phyloP scores from a whole-genome alignment of 2,113 vertebrate genomes.

The Tachuris rubrigastra region DNA sequence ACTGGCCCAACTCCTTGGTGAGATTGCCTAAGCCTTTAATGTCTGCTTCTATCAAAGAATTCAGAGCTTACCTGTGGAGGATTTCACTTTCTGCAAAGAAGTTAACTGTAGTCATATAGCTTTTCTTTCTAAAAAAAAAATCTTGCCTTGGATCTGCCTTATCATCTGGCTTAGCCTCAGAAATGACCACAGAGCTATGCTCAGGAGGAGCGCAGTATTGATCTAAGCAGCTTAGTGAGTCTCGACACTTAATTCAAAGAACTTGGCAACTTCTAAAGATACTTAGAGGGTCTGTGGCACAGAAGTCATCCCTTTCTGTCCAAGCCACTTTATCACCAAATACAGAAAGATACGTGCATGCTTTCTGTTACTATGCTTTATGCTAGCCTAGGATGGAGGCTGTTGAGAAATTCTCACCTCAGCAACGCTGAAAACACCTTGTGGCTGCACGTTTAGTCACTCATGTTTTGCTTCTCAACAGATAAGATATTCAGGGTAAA shows the following conservation, averaged over 20 bases:
- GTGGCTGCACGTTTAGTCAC: not conserved
- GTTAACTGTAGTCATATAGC: not conserved
- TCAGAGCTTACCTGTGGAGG: accelerated
- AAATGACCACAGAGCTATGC: not conserved
- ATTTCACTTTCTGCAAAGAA: not conserved
- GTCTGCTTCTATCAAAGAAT: not conserved
- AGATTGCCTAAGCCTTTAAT: not conserved
- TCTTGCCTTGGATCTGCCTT: not conserved
- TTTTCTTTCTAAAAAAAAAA: not conserved
- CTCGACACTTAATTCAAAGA: not conserved
- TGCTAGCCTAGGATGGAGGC: not conserved
- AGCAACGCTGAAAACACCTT: not conserved
- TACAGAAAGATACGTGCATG: not conserved
- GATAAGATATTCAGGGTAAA: not conserved
- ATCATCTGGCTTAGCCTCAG: not conserved
- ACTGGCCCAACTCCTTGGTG: not conserved
- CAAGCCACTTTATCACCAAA: not conserved
- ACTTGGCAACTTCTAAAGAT: not conserved
- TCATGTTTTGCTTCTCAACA: not conserved
- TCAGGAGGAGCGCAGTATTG: not conserved
- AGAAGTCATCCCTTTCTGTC: not conserved
- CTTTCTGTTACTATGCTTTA: not conserved
- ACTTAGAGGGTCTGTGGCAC: not conserved
- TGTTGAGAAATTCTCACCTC: not conserved
- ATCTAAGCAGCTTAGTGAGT: not conserved